phyloP scores from a whole-genome alignment of 2,113 vertebrate genomes.

The Neopipo cinnamomea region DNA sequence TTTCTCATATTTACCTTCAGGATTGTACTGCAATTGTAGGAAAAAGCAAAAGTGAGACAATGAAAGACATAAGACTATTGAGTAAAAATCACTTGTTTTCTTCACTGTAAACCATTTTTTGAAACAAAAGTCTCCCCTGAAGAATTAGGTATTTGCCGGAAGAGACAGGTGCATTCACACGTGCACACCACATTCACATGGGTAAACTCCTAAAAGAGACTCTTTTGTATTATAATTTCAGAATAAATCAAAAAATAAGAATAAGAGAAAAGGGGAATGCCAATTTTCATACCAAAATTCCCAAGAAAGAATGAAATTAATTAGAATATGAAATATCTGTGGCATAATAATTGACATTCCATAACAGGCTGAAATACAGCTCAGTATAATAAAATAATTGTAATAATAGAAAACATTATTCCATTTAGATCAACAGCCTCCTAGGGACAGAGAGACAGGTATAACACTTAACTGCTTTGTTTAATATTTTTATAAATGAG shows the following conservation, averaged over 20 bases:
- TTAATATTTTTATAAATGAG: neutral
- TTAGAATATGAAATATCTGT: neutral
- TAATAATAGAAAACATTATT: neutral
- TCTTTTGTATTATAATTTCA: neutral
- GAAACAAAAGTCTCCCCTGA: neutral
- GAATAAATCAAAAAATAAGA: neutral
- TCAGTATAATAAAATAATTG: neutral
- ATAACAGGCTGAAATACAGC: neutral
- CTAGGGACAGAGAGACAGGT: neutral
- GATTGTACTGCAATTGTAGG: neutral
- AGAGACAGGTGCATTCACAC: neutral
- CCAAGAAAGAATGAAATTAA: neutral
- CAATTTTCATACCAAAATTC: neutral
- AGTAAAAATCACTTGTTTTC: neutral
- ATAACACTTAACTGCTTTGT: neutral
- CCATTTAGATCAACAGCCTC: neutral
- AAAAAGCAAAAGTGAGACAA: neutral
- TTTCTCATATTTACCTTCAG: neutral
- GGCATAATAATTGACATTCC: neutral
- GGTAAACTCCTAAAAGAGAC: neutral
- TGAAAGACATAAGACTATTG: neutral
- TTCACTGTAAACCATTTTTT: neutral
- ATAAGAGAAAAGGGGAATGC: neutral
- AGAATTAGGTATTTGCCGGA: neutral
- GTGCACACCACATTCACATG: neutral